Evolutionary conservation across 92 coral and sea anemone species (phyloP), one percentile per base, ranked within the genome.

Genomic region (Desmophyllum pertusum): DNA sequence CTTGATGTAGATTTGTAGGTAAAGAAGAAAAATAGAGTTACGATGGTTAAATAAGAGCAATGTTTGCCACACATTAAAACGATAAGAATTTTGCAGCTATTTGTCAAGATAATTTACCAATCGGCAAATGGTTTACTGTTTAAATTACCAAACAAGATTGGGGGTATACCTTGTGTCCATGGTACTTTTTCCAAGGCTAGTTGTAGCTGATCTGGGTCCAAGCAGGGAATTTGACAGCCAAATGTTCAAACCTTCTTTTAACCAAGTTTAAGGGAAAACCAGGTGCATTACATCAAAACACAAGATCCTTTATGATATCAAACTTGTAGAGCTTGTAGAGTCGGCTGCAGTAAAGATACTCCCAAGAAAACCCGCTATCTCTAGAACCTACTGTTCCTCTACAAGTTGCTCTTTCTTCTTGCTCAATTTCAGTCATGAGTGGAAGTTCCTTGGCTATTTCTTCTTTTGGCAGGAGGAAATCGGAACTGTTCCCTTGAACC

Each of bases 261-360:
- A 79, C 76, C 29, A 80, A 48, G 68, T 85, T 84, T 33, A 78
- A 67, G 11, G 84, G 80, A 46, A n/a, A n/a, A 72, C 76, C 41
- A 83, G 65, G 75, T 88, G 91, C 91, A 88, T 88, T 14, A 31
- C 65, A 83, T 83, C 88, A 88, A n/a, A 88, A 88, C 10, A 88
- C 88, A 36, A 77, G 74, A 36, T 88, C 84, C 3, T 48, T 76
- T 53, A 77, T 55, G 52, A 81, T 51, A 67, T 88, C 84, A 57
- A 88, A 88, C 33, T 83, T 83, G 77, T 88, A 88, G 13, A 88
- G 74, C 57, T 29, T 69, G 76, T 83, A 69, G 45, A 88, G 82
- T 19, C 84, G 86, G 74, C n/a, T 88, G 80, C 35, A 88, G 88
- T 29, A 66, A 73, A 33, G 91, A 77, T 48, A 88, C 75, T 37